These are phyloP conservation scores for Aptenodytes forsteri DNA, from an alignment of 2,113 vertebrate genomes.

Conservation along the genomic window DNA sequence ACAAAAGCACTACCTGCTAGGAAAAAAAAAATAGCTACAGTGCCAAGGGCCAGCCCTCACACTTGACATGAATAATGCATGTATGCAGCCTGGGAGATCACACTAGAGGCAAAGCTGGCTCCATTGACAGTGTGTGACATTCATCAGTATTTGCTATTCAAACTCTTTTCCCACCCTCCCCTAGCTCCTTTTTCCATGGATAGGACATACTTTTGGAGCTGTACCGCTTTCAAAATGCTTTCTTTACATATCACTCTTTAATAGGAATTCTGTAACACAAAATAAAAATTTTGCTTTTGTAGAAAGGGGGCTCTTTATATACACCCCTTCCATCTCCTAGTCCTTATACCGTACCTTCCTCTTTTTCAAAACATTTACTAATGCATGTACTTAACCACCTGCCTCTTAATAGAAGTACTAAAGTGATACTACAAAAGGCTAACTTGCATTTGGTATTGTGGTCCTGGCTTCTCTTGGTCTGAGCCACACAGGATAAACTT, in stretches of 20 bases:
- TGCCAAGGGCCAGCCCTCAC: not conserved
- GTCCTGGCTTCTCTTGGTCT: not conserved
- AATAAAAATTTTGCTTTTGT: not conserved
- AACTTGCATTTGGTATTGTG: not conserved
- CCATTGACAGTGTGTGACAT: not conserved
- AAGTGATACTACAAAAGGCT: not conserved
- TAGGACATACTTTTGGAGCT: not conserved
- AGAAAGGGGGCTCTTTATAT: not conserved
- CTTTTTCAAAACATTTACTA: not conserved
- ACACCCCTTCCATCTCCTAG: not conserved
- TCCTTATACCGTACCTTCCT: not conserved
- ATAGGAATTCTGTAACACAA: not conserved
- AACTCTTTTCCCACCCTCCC: not conserved
- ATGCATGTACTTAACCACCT: not conserved
- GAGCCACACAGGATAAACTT: not conserved
- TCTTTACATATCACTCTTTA: not conserved
- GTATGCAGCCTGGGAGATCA: not conserved
- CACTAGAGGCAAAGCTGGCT: not conserved
- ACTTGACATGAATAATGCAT: not conserved
- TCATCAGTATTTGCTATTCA: not conserved
- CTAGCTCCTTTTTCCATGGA: not conserved
- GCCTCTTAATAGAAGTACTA: slow-evolving; percentile 6
- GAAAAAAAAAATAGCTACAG: not conserved
- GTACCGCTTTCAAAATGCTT: slow-evolving; percentile 36
- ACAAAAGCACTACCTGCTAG: not conserved